These are phyloP conservation scores for zebrafish (Danio rerio) DNA, from an alignment of 2,113 vertebrate genomes.

Conservation along the genomic window DNA sequence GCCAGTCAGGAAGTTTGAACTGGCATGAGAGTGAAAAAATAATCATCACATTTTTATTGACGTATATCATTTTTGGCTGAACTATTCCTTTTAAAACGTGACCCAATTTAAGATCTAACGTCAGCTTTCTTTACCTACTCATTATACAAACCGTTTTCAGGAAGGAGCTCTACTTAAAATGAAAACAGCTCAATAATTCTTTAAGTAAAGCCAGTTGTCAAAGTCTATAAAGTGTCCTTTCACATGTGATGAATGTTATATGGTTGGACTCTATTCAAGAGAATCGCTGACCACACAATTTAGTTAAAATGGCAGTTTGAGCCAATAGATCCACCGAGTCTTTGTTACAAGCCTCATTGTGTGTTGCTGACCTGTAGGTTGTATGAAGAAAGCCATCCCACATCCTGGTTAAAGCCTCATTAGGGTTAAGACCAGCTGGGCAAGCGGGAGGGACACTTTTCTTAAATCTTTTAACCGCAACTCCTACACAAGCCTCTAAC, in stretches of 20 bases:
- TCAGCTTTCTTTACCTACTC: not conserved
- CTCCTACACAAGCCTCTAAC: slow-evolving; percentile 67
- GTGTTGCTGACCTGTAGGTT: slow-evolving; percentile 70
- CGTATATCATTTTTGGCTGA: not conserved
- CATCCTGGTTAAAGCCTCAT: slow-evolving; percentile 81
- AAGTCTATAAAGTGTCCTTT: slow-evolving; percentile 59
- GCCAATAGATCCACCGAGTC: slow-evolving; percentile 63
- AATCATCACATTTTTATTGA: not conserved
- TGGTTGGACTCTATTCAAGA: slow-evolving; percentile 63
- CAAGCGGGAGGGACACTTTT: slow-evolving; percentile 59
- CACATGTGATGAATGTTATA: slow-evolving; percentile 71
- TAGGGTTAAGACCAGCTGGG: slow-evolving; percentile 69
- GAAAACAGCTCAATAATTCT: slow-evolving; percentile 60
- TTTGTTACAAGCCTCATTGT: slow-evolving; percentile 78
- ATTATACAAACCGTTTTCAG: slow-evolving; percentile 36
- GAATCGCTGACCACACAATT: slow-evolving; percentile 75
- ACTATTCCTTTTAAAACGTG: not conserved
- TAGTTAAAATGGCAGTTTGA: slow-evolving; percentile 62
- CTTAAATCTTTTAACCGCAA: slow-evolving; percentile 65
- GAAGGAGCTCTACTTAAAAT: slow-evolving; percentile 16
- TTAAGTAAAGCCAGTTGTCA: slow-evolving; percentile 62
- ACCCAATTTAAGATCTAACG: not conserved
- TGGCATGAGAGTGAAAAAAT: not conserved
- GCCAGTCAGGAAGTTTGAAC: not conserved
- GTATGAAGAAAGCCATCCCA: slow-evolving; percentile 74